Base-by-base conservation (phyloP, 1,140 invertebrate species). In the Hesperophylax magnus region DNA sequence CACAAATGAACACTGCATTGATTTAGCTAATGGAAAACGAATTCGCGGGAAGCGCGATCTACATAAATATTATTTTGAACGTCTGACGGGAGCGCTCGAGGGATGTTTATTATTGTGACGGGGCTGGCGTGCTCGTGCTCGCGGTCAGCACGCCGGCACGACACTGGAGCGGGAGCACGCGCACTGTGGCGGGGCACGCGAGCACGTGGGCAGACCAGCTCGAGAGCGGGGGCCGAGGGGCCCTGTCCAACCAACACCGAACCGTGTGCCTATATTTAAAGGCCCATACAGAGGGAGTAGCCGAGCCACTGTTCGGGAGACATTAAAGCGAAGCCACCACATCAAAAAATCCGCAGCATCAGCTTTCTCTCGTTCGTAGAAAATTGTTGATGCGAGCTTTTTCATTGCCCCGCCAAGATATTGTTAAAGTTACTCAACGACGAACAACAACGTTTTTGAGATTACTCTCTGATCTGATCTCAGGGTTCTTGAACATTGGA, bases 181-280 rank as follows among this genome's bases (percentile, higher is more conserved):
- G 72, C 52, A 58, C 27, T 54, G 72, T 39, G 72, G 31, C 27
- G 31, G 54, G 54, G 76, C 76, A 65, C 39, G 60, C 60, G 61
- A 60, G 39, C 76, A 77, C 76, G 76, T 77, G 76, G 72, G 72
- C 72, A 76, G 72, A 20, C 72, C 63, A 5, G 20, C 63, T 20
- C 47, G 71, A 53, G 47, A 53, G 72, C 72, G 72, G 72, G 72
- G 72, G 54, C 53, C 53, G 72, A 76, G 72, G 72, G 52, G 17
- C 69, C 47, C 39, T 20, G 17, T 52, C 47, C 39, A 31, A 31
- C n/a, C 63, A 11, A 76, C 69, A 27, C 69, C 52, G 54, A 72
- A 72, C 65, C 69, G 56, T 74, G 71, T 60, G 54, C 56, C 56
- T 76, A 76, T 76, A 76, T 76, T 76, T 76, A 76, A 76, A 76